Base-by-base conservation (phyloP, 2,888 invertebrate species). In the Drosophila kuntzei region DNA sequence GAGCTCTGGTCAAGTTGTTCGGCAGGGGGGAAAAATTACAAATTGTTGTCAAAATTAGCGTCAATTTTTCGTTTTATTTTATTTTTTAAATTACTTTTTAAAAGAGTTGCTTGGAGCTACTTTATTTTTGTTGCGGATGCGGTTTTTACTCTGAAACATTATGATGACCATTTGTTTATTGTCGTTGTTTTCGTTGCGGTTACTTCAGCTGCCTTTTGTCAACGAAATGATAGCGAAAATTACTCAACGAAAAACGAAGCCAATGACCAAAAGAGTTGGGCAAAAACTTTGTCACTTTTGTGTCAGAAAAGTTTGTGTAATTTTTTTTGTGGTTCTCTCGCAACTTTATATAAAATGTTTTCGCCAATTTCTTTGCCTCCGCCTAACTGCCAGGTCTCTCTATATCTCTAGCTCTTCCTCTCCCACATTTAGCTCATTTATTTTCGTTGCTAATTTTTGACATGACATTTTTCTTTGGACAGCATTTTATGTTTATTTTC, bases 381-480 rank as follows among this genome's bases (percentile, higher is more conserved):
- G 16, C 3, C 18, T 18, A 5, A 16, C 18, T 18, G 11, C 18
- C 18, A 12, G 22, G 3, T 20, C 27, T 39, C 22, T 37, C 36
- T 0, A 36, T 39, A 2, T 27, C 51, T 41, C 11, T 46, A n/a
- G 11, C 25, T 9, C 39, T 51, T 16, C 6, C 11, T 50, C 50
- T 20, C 37, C 27, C 14, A 22, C 55, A 67, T 55, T 67, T 27
- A 39, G 55, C 75, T 86, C 70, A 82, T 88, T 88, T 76, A 82
- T 87, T 89, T 81, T 85, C 79, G 85, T 71, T 80, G 82, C 76
- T 85, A 79, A 89, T 89, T 85, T 89, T 79, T 87, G 88, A 87
- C 79, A 89, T 74, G 87, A 85, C 79, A 87, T 71, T 84, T 72
- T 71, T 63, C 47, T 37, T 64, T 53, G 57, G 49, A 39, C 64